Percentiles rank a stretch among this genome's conserved stretches.
Evolutionary conservation across 2,888 invertebrate species (phyloP).

Genomic region (Bhutanitis thaidina): DNA sequence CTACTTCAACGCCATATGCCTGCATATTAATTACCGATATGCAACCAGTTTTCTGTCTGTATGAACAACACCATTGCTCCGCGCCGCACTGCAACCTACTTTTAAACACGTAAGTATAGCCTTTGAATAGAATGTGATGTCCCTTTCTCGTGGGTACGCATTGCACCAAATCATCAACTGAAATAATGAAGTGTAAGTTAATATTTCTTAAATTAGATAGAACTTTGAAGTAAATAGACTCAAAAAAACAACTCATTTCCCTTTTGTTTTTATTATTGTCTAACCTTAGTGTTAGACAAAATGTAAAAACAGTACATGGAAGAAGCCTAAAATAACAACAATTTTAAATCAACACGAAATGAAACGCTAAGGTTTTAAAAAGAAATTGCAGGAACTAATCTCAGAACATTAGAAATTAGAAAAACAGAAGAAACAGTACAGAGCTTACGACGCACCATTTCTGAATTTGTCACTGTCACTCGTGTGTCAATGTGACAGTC

Average conservation of each 20-base stretch:
- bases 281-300: constrained; percentile 1
- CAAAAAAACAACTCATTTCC: constrained; percentile 7
- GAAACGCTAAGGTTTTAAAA: not conserved
- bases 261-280: constrained; percentile 16
- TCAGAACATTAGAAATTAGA: not conserved
- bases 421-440: not conserved
- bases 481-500: not conserved
- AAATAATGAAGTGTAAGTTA: constrained; percentile 31
- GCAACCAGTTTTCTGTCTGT: constrained; percentile 70
- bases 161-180: constrained; percentile 68
- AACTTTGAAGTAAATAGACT: not conserved
- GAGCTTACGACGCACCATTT: constrained; percentile 1
- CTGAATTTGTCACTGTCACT: not conserved
- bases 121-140: constrained; percentile 67
- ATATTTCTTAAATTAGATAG: not conserved
- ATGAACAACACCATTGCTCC: constrained; percentile 71
- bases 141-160: constrained; percentile 72
- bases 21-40: constrained; percentile 73
- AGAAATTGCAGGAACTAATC: not conserved
- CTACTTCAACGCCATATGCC: constrained; percentile 62
- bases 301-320: not conserved
- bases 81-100: constrained; percentile 68
- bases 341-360: not conserved
- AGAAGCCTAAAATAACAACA: not conserved
- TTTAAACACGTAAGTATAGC: constrained; percentile 70